Evolutionary conservation across 2,113 vertebrate species (phyloP).

Genomic region (Elachura formosa): DNA sequence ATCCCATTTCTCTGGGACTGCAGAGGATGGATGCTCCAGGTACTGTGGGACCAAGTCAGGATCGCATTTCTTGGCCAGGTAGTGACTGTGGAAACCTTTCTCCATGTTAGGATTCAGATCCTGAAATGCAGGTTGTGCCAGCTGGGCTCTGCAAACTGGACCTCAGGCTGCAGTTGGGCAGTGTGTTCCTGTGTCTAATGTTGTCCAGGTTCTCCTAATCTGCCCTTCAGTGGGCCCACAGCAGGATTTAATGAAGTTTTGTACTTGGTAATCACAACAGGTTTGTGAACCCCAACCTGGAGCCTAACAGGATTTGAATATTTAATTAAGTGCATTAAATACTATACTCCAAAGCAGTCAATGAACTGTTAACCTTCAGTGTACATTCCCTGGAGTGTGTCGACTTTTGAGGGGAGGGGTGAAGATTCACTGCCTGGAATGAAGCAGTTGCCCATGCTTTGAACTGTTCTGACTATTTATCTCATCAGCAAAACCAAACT

Average conservation of each 20-base stretch:
- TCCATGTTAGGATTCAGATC: background rate
- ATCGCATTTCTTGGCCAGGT: background rate
- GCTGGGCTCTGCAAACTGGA: background rate
- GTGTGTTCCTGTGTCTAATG: fast-evolving
- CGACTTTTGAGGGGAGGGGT: background rate
- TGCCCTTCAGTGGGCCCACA: background rate
- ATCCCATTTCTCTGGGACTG: background rate
- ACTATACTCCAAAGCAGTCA: background rate
- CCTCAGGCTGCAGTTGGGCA: fast-evolving
- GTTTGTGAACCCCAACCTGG: background rate
- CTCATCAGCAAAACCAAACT: background rate
- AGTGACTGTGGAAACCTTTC: background rate
- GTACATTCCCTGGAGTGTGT: background rate
- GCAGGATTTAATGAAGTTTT: background rate
- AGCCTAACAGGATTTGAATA: background rate
- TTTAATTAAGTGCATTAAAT: background rate
- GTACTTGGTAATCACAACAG: background rate
- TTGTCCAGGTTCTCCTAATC: background rate
- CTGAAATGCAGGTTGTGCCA: background rate
- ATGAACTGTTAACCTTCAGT: background rate
- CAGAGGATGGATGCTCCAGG: background rate
- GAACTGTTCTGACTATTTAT: background rate
- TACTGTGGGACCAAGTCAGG: background rate
- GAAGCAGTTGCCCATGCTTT: background rate
- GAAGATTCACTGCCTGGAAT: background rate